Percentiles rank a stretch among this genome's conserved stretches.
Evolutionary conservation across 2,888 invertebrate species (phyloP).

Genomic region (Sarcophaga rosellei): DNA sequence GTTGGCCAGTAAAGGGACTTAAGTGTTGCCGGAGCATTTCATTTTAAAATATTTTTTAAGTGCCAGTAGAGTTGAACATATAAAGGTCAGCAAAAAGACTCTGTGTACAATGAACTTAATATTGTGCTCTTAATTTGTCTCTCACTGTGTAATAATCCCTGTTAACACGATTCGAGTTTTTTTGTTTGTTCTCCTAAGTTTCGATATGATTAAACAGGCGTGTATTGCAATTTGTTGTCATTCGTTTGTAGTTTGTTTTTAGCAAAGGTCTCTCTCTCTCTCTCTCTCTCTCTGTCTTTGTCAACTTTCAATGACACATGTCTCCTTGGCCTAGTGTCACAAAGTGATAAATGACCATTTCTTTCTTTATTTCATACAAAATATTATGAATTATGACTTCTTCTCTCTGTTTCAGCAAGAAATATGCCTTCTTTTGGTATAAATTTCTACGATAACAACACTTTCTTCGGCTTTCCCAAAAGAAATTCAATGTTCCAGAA

Average conservation of each 20-base stretch:
- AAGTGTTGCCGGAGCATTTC: constrained; percentile 30
- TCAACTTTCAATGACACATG: constrained; percentile 40
- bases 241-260: constrained; percentile 30
- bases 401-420: background rate
- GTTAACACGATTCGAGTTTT: background rate
- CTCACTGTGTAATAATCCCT: background rate
- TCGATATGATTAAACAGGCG: no score
- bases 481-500: constrained; percentile 67
- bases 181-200: background rate
- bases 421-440: constrained; percentile 7
- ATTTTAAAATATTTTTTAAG: no score
- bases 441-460: background rate
- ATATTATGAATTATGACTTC: constrained; percentile 71
- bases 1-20: constrained; percentile 65
- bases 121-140: background rate
- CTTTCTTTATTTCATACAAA: constrained; percentile 46
- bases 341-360: constrained; percentile 73
- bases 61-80: no score
- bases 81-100: no score
- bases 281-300: background rate
- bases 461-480: constrained; percentile 3
- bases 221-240: constrained; percentile 62
- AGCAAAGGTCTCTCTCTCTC: background rate
- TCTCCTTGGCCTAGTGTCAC: constrained; percentile 70
- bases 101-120: background rate